Conservation (phyloP, 1,140 invertebrate genomes). For the Ectropis grisescens region DNA sequence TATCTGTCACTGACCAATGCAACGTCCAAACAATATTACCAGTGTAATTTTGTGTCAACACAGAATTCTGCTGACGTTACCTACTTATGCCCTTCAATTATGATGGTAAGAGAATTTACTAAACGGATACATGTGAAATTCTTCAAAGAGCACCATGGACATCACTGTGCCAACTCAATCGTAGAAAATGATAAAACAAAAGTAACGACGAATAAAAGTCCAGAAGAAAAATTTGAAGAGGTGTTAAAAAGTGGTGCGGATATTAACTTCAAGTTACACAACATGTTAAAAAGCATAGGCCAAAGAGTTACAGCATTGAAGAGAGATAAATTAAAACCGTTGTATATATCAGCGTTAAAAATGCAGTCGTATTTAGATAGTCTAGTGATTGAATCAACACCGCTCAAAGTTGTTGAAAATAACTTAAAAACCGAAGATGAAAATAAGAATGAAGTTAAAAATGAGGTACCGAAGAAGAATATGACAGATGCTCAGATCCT, state of each 20-base stretch:
- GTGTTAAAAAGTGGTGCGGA: slow-evolving; percentile 5
- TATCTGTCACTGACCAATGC: slow-evolving; percentile 21
- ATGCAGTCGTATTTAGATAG: slow-evolving; percentile 28
- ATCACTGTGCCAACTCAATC: slow-evolving; percentile 13
- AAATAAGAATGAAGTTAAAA: slow-evolving; percentile 18
- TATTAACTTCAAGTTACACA: slow-evolving; percentile 26
- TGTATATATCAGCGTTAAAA: slow-evolving; percentile 35
- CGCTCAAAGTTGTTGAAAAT: too few relatives aligned
- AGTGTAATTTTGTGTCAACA: slow-evolving; percentile 13
- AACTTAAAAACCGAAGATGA: too few relatives aligned
- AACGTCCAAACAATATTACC: slow-evolving; percentile 19
- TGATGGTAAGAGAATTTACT: slow-evolving; percentile 23
- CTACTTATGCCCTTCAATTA: slow-evolving; percentile 26
- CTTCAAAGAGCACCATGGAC: slow-evolving; percentile 28
- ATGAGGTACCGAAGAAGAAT: slow-evolving; percentile 2
- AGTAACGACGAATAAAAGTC: slow-evolving; percentile 16
- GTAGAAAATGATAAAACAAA: slow-evolving; percentile 18
- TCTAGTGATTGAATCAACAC: too few relatives aligned
- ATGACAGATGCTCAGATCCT: slow-evolving; percentile 13
- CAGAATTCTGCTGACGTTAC: not conserved
- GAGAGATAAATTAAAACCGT: slow-evolving; percentile 18
- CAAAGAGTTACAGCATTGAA: slow-evolving; percentile 19
- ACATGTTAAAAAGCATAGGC: slow-evolving; percentile 21
- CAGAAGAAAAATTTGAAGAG: slow-evolving; percentile 2
- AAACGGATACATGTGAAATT: slow-evolving; percentile 35